Conservation (phyloP, 2,797 vertebrate species). For the Oryzias sinensis region DNA sequence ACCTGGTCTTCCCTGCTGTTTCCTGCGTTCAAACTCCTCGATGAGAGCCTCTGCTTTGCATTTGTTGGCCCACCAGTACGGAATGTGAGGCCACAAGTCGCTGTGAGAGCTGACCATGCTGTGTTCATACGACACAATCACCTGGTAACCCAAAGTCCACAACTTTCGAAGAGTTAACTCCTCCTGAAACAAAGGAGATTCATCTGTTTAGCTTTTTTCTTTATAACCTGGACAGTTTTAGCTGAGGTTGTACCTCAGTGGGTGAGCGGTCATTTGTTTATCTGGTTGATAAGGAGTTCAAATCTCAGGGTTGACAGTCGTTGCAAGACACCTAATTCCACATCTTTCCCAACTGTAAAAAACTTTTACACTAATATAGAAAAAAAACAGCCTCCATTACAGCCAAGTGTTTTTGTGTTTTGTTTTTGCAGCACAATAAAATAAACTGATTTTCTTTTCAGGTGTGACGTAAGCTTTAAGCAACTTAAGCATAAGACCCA, state of each 20-base stretch:
- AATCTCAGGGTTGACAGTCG: too few relatives aligned
- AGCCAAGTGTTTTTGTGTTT: too few relatives aligned
- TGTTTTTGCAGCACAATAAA: too few relatives aligned
- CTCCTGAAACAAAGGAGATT: conserved; percentile 75
- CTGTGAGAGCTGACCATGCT: conserved; percentile 57
- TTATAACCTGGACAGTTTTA: background rate
- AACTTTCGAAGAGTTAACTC: conserved; percentile 81
- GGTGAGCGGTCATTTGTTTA: too few relatives aligned
- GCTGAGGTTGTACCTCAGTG: background rate
- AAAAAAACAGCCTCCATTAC: too few relatives aligned
- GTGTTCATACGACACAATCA: conserved; percentile 88
- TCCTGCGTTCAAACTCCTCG: conserved; percentile 83
- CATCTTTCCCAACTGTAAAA: too few relatives aligned
- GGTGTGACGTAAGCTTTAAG: too few relatives aligned
- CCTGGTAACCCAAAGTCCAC: conserved; percentile 82
- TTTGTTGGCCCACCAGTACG: conserved; percentile 94
- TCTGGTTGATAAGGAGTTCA: too few relatives aligned
- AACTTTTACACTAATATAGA: too few relatives aligned
- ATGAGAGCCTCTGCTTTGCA: conserved; percentile 80
- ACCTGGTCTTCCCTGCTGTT: conserved; percentile 86
- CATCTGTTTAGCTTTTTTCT: background rate
- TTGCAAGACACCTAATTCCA: too few relatives aligned
- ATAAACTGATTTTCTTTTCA: too few relatives aligned
- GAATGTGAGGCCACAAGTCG: conserved; percentile 87
- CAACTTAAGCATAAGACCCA: too few relatives aligned